These are phyloP conservation scores for Achatina immaculata DNA, from an alignment of 1,140 invertebrate species.

Conservation along the genomic window DNA sequence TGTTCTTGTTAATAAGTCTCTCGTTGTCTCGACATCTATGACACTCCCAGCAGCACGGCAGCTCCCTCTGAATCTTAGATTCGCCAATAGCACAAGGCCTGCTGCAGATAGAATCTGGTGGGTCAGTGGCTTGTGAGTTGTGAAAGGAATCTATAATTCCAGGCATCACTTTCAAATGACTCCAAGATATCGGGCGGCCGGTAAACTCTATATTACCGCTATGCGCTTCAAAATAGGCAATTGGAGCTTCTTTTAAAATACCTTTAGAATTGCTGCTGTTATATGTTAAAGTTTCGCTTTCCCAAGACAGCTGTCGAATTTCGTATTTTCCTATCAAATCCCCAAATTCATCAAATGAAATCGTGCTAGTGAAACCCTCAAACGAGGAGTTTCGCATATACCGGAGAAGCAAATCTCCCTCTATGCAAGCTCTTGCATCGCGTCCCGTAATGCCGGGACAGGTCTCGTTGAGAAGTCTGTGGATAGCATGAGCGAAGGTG, in stretches of 20 bases:
- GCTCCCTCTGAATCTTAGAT: constrained; percentile 37
- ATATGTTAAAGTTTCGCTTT: neutral
- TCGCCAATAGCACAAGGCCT: constrained; percentile 39
- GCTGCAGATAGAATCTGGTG: constrained; percentile 50
- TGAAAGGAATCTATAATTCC: neutral
- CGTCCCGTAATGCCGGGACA: neutral
- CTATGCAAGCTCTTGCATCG: neutral
- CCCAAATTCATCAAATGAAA: neutral
- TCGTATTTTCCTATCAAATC: neutral
- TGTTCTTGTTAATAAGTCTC: constrained; percentile 41
- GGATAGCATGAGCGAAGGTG: neutral
- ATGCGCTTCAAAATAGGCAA: neutral
- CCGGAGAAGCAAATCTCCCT: neutral
- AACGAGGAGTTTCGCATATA: neutral
- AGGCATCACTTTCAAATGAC: neutral
- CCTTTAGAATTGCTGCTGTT: neutral
- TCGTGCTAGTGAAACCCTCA: neutral
- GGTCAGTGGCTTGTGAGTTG: neutral
- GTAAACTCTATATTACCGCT: neutral
- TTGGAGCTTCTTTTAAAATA: neutral
- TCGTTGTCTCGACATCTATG: constrained; percentile 46
- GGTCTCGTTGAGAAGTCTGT: neutral
- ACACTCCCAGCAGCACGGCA: constrained; percentile 50
- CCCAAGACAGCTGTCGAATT: constrained; percentile 4
- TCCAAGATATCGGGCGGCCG: neutral